phyloP scores from a whole-genome alignment of 2,888 invertebrate genomes.

The Stenodema calcarata region DNA sequence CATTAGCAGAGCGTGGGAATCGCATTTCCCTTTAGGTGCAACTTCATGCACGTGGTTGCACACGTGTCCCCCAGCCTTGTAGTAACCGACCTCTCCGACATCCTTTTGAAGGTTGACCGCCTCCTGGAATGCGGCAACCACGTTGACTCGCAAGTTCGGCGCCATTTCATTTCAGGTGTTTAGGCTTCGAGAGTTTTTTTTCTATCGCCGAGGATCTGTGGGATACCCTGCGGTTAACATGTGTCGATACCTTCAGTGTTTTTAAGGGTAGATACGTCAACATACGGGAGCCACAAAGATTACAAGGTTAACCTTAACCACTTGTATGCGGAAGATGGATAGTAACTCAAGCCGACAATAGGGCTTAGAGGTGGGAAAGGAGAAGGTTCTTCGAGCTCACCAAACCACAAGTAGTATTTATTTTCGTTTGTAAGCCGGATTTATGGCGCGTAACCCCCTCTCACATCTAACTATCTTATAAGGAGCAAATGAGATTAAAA shows the following conservation, averaged over 20 bases:
- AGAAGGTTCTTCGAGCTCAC: no score
- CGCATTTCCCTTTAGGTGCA: background rate
- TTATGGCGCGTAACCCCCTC: no score
- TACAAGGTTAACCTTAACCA: no score
- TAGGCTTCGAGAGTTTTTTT: background rate
- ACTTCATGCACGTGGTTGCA: background rate
- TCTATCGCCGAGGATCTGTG: background rate
- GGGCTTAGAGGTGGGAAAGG: no score
- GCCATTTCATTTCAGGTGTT: slow-evolving; percentile 2
- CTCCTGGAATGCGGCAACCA: background rate
- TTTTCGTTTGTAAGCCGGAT: no score
- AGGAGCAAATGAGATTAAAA: no score
- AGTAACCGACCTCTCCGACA: background rate
- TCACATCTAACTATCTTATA: no score
- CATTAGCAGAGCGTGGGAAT: background rate
- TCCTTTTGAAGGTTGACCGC: background rate
- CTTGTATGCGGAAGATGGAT: no score
- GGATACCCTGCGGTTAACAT: background rate
- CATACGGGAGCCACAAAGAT: background rate
- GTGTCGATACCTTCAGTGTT: background rate
- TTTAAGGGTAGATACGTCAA: background rate
- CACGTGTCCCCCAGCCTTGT: background rate
- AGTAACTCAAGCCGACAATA: no score
- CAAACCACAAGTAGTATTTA: no score
- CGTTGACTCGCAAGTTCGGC: background rate